Base-by-base conservation (phyloP, 1,140 invertebrate species). In the Caerostris darwini region DNA sequence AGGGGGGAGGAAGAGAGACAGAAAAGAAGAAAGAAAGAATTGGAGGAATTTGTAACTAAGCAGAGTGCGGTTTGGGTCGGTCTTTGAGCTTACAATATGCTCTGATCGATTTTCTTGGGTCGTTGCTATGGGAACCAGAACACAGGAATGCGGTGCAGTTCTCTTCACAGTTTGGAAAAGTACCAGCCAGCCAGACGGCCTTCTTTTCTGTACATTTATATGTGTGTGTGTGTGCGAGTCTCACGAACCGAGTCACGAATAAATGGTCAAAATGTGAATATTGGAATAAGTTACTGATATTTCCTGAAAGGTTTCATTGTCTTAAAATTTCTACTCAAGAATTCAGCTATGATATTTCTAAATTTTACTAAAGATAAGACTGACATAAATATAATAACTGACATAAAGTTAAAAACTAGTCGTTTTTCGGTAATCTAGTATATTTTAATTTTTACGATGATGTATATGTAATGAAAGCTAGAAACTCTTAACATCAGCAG, bases 11-110 rank as follows among this genome's bases (percentile, higher is more conserved):
- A 81, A 53, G 19, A 34, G 34, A 81, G 7, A 5, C 4, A 54
- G 3, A 85, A n/a, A 85, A 58, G 58, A 34, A 83, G 14, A 57
- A 58, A 17, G 14, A 85, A 57, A 19, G 83, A 50, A 59, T 17
- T 57, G 83, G 56, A 58, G 83, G 83, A 85, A 85, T 85, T 85
- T 85, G 83, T 85, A 58, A 59, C 71, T 77, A 53, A 53, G 71
- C 71, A 50, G 14, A 53, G 71, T 34, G 34, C 4, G 53, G 71
- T 77, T 85, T 14, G 54, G 54, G n/a, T 85, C 83, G 56, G 57
- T 34, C 83, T 59, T 58, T 17, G 71, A 34, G 71, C 8, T 12
- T 50, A 19, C 71, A 56, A 85, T n/a, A 56, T 85, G 56, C 83
- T 34, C n/a, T 7, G 54, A 85, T 85, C 57, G 83, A 85, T 85